Evolutionary conservation across 2,888 invertebrate species (phyloP).

Genomic region (Pristionchus fissidentatus): DNA sequence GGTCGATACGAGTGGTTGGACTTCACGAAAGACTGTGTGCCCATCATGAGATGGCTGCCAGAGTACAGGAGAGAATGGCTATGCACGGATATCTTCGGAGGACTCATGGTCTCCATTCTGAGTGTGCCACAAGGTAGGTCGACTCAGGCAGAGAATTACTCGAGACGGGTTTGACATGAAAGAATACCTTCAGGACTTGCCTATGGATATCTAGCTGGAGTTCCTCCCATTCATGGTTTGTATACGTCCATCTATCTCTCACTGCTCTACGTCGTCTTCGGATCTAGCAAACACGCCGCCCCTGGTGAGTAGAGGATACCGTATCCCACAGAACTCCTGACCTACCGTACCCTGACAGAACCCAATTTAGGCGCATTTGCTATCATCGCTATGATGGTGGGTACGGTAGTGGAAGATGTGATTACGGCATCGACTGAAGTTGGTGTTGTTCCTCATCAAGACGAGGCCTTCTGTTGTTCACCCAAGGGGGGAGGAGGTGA

Average conservation of each 20-base stretch:
- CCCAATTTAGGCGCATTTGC: conserved; percentile 62
- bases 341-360: background rate
- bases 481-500: background rate
- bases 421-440: background rate
- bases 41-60: conserved; percentile 62
- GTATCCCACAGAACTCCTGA: background rate
- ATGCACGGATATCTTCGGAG: conserved; percentile 62
- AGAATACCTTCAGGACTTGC: conserved; percentile 58
- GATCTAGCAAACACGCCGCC: conserved; percentile 90
- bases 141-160: background rate
- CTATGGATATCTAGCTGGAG: conserved; percentile 77
- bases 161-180: background rate
- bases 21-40: conserved; percentile 56
- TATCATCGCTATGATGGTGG: conserved; percentile 68
- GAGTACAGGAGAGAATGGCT: conserved; percentile 56
- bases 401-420: conserved; percentile 56
- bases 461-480: conserved; percentile 6
- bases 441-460: background rate
- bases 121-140: conserved; percentile 65
- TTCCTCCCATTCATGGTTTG: conserved; percentile 79
- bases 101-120: conserved; percentile 66
- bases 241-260: conserved; percentile 94
- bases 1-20: conserved; percentile 56
- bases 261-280: conserved; percentile 87
- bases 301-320: conserved; percentile 80